These are phyloP conservation scores for Hyposmocoma kahamanoa DNA, from an alignment of 1,140 invertebrate genomes.

Conservation along the genomic window DNA sequence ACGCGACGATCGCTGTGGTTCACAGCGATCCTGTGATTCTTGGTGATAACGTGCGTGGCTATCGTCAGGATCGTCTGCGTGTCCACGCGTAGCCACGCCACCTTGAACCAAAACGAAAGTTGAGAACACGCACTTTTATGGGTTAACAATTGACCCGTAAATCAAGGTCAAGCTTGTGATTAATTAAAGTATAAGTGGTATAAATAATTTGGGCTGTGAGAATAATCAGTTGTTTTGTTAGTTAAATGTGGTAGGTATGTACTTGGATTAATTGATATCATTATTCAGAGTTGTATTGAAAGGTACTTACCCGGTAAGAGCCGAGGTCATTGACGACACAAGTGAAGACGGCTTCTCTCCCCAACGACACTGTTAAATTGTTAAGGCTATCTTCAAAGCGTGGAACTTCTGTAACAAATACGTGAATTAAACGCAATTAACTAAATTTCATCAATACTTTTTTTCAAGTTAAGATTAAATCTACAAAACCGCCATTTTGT, in stretches of 20 bases:
- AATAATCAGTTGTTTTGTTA: no score
- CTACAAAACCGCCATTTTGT: no score
- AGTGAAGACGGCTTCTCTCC: constrained; percentile 84
- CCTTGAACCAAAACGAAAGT: constrained; percentile 75
- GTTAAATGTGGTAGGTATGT: no score
- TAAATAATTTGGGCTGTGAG: no score
- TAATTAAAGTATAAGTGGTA: no score
- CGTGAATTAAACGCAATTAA: neutral
- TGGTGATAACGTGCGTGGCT: constrained; percentile 90
- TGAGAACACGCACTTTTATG: no score
- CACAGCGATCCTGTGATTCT: constrained; percentile 88
- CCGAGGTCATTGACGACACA: constrained; percentile 87
- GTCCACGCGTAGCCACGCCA: constrained; percentile 91
- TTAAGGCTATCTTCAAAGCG: constrained; percentile 86
- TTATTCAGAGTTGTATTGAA: no score
- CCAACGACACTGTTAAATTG: constrained; percentile 85
- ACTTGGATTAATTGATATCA: no score
- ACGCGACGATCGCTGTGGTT: constrained; percentile 87
- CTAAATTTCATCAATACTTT: no score
- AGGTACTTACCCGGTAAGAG: constrained; percentile 81
- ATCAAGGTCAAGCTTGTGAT: no score
- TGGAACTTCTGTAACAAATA: constrained; percentile 70
- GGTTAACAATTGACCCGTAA: no score
- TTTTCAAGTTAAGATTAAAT: no score
- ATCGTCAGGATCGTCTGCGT: constrained; percentile 94